Evolutionary conservation across 2,797 vertebrate species (phyloP).

Genomic region (Salmo trutta): DNA sequence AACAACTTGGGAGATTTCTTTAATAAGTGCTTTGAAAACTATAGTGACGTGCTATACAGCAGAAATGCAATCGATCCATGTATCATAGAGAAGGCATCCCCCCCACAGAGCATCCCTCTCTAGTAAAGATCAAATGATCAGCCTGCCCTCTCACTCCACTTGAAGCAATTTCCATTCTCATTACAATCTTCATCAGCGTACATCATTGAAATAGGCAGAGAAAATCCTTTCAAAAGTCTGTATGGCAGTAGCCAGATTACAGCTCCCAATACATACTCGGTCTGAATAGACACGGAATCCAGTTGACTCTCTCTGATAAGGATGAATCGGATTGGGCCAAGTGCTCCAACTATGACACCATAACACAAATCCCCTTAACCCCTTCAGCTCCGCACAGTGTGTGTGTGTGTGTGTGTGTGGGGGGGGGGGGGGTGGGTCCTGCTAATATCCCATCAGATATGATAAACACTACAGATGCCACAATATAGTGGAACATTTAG

Average conservation of each 20-base stretch:
- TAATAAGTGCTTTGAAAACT: background rate
- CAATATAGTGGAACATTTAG: background rate
- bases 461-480: background rate
- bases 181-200: constrained; percentile 7
- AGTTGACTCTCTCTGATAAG: constrained; percentile 15
- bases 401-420: no score
- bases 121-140: background rate
- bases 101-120: background rate
- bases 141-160: background rate
- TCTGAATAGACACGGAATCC: constrained; percentile 16
- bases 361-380: constrained; percentile 55
- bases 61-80: no score
- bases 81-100: no score
- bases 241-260: constrained; percentile 17
- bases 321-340: constrained; percentile 46
- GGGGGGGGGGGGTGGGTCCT: background rate
- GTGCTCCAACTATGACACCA: constrained; percentile 40
- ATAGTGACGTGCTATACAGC: no score
- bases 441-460: constrained; percentile 39
- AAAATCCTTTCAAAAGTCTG: constrained; percentile 17
- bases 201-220: constrained; percentile 18
- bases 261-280: background rate
- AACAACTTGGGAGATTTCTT: no score
- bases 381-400: constrained; percentile 33
- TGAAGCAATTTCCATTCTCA: background rate